phyloP scores from a whole-genome alignment of 2,888 invertebrate species.

The Neuroscelio doddi region DNA sequence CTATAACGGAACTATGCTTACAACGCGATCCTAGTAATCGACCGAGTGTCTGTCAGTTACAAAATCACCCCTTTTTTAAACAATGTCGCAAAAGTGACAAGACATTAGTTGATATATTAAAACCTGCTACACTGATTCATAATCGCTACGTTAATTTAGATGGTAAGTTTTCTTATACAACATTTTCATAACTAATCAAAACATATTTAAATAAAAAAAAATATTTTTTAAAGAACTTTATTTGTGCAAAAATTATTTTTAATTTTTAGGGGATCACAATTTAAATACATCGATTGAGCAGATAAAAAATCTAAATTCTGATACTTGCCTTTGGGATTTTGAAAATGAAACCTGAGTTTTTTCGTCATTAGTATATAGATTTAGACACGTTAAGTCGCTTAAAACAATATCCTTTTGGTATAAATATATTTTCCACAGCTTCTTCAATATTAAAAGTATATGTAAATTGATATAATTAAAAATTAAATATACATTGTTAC shows the following conservation, averaged over 20 bases:
- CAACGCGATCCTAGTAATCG: constrained; percentile 80
- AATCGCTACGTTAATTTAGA: constrained; percentile 74
- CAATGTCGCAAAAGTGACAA: constrained; percentile 77
- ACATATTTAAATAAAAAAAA: no score
- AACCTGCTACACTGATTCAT: constrained; percentile 80
- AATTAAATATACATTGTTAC: constrained; percentile 4
- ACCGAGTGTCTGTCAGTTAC: constrained; percentile 80
- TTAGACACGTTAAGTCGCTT: not conserved
- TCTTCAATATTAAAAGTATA: not conserved
- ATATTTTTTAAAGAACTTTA: not conserved
- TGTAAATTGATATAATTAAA: not conserved
- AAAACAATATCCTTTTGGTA: not conserved
- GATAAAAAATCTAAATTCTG: constrained; percentile 77
- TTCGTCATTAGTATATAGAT: not conserved
- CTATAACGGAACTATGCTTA: constrained; percentile 82
- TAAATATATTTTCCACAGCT: not conserved
- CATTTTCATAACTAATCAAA: not conserved
- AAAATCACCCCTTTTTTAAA: constrained; percentile 85
- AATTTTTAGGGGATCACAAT: constrained; percentile 76
- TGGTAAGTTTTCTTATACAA: constrained; percentile 69
- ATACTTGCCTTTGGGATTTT: constrained; percentile 81
- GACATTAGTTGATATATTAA: constrained; percentile 78
- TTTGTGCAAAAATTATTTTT: constrained; percentile 6
- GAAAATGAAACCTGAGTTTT: constrained; percentile 60
- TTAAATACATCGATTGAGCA: constrained; percentile 76